These are phyloP conservation scores for Physella acuta DNA, from an alignment of 1,140 invertebrate species.

Conservation along the genomic window DNA sequence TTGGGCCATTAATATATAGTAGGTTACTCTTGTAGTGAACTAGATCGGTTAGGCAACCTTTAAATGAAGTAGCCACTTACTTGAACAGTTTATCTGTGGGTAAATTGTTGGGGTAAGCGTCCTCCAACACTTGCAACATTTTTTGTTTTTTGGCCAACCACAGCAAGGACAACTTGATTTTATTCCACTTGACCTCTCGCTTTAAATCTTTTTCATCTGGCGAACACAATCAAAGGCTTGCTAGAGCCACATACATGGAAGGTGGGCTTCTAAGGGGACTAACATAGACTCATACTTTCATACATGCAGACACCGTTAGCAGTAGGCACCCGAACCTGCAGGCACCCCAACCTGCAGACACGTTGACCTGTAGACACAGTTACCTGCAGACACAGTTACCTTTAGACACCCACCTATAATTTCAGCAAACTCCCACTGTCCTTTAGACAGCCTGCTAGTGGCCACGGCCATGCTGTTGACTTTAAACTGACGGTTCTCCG, in stretches of 20 bases:
- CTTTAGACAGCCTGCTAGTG: conserved; percentile 47
- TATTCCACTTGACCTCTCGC: conserved; percentile 41
- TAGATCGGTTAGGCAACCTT: too few species aligned
- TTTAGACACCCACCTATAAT: conserved; percentile 41
- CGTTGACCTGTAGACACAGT: too few species aligned
- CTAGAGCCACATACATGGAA: too few species aligned
- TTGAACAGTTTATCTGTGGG: conserved; percentile 40
- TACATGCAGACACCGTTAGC: background rate
- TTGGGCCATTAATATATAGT: too few species aligned
- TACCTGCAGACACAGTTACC: too few species aligned
- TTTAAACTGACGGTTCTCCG: conserved; percentile 45
- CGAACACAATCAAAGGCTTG: too few species aligned
- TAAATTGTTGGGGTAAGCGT: conserved; percentile 53
- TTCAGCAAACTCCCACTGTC: conserved; percentile 57
- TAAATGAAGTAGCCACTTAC: too few species aligned
- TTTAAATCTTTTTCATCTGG: conserved; percentile 44
- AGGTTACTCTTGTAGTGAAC: too few species aligned
- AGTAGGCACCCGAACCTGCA: background rate
- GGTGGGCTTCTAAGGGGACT: too few species aligned
- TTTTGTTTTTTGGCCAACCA: conserved; percentile 56
- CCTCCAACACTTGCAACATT: conserved; percentile 52
- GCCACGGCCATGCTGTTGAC: conserved; percentile 55
- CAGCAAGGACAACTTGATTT: conserved; percentile 42
- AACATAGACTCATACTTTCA: background rate
- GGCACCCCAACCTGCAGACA: too few species aligned